Evolutionary conservation across 35 echinoderm and acorn worm species (phyloP).

Genomic region (Heliocidaris tuberculata): DNA sequence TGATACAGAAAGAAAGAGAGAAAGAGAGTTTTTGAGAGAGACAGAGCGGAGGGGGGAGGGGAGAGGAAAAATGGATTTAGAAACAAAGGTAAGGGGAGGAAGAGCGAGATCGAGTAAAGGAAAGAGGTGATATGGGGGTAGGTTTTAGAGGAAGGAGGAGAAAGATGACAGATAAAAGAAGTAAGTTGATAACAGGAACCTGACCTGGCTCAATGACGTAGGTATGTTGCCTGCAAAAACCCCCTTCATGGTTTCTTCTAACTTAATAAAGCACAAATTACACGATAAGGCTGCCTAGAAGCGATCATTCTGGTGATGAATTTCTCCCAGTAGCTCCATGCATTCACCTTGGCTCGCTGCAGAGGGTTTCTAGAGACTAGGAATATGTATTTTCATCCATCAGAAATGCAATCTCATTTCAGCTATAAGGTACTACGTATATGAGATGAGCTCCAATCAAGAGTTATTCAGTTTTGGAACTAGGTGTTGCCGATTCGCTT

Average conservation of each 20-base stretch:
- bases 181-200: constrained; percentile 31
- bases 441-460: neutral
- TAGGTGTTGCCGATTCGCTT: neutral
- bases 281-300: neutral
- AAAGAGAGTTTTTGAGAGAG: neutral
- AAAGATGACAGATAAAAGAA: constrained; percentile 7
- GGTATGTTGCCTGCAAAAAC: constrained; percentile 16
- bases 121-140: constrained; percentile 8
- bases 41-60: neutral
- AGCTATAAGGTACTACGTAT: neutral
- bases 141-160: neutral
- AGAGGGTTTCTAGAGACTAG: neutral
- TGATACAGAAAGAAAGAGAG: neutral
- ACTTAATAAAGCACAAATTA: constrained; percentile 19
- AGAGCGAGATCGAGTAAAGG: neutral
- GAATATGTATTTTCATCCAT: neutral
- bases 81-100: neutral
- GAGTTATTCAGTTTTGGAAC: neutral
- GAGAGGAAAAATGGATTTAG: neutral
- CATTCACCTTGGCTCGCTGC: neutral
- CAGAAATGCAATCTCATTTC: neutral
- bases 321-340: neutral
- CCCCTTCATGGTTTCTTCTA: neutral
- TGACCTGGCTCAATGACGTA: neutral
- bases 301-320: neutral